Base-by-base conservation (phyloP, 2,888 invertebrate species). In the Patella depressa region DNA sequence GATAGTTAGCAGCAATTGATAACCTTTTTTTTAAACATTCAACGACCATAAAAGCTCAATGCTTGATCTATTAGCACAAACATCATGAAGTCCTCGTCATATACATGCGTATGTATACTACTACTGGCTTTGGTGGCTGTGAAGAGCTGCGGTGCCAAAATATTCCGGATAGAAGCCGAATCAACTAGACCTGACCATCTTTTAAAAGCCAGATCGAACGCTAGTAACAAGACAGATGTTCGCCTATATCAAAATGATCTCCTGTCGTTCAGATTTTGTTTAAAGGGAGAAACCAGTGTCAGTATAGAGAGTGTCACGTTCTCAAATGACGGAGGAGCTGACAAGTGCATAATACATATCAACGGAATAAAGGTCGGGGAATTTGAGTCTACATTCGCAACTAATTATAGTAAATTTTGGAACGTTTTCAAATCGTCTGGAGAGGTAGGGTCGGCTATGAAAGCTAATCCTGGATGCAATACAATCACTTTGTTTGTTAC, bases 271-370 rank as follows among this genome's bases (percentile, higher is more conserved):
- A 70, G 12, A 19, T 74, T 84, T 19, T 86, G 86, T 79, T 75
- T 85, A 29, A 79, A 77, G 45, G 71, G 80, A 53, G 54, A 73
- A 15, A 77, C 83, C 3, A 53, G 74, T 5, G 55, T 86, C 4
- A 65, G 71, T 2, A 59, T 85, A 0, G 65, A 76, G 14, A 76
- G 80, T 34, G 74, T 86, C 3, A 74, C 73, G 12, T 81, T 81
- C 77, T 85, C 86, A 4, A 86, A 86, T 72, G 85, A 85, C 57
- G 86, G 85, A 3, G 79, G 55, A 2, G 65, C 77, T 5, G 86
- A 86, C 72, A 54, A 45, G 12, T 53, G 84, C 3, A 53, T 75
- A 3, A 71, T 84, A 4, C 55, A 76, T 15, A 24, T 86, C 2
- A 82, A 85, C 71, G 82, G 79, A n/a, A 53, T 65, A 1, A 71